phyloP scores from a whole-genome alignment of 2,797 vertebrate species.

The Squalus acanthias region DNA sequence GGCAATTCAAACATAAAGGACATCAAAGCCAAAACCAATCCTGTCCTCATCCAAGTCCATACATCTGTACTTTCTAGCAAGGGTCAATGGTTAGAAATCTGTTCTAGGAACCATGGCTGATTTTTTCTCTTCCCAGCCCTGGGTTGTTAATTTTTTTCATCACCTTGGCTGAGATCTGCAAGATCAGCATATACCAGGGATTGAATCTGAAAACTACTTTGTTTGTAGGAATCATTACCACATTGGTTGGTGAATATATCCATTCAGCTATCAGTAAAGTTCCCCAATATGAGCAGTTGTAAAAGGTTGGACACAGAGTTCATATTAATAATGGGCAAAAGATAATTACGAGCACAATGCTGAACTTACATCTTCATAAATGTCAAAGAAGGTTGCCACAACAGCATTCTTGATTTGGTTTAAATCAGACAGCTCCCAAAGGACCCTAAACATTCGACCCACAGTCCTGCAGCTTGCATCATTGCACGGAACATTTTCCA shows the following conservation, averaged over 20 bases:
- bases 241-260: too few species aligned
- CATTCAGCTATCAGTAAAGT: neutral
- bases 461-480: constrained; percentile 60
- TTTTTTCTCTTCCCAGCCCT: neutral
- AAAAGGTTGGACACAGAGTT: neutral
- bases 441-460: constrained; percentile 78
- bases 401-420: constrained; percentile 74
- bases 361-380: constrained; percentile 93
- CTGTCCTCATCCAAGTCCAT: too few species aligned
- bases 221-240: neutral
- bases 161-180: neutral
- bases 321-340: constrained; percentile 32
- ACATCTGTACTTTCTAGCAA: neutral
- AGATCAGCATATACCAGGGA: neutral
- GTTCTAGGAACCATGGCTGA: neutral
- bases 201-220: neutral
- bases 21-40: neutral
- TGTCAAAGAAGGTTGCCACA: constrained; percentile 90
- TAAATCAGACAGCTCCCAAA: constrained; percentile 83
- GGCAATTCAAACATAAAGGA: neutral
- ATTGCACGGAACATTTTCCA: constrained; percentile 84
- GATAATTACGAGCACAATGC: constrained; percentile 40
- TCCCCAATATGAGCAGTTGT: neutral
- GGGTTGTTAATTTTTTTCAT: neutral
- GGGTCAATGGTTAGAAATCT: neutral